phyloP scores from a whole-genome alignment of 2,888 invertebrate genomes.

The Meteorus colon region DNA sequence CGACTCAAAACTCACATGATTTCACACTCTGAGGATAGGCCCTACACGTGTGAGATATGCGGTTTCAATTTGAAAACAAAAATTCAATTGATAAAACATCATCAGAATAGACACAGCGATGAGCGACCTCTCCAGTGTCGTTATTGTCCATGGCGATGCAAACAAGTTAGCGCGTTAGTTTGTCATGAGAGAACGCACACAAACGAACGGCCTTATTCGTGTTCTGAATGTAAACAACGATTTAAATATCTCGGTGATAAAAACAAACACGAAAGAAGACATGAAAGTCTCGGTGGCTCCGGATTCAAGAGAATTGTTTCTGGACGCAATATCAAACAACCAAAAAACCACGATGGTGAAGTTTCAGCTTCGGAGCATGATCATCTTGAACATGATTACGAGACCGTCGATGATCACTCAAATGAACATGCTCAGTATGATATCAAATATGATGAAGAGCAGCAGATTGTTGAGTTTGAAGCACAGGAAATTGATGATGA shows the following conservation, averaged over 20 bases:
- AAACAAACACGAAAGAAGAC: conserved; percentile 70
- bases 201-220: conserved; percentile 70
- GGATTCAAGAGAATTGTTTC: conserved; percentile 70
- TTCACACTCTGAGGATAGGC: conserved; percentile 70
- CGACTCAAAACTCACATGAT: conserved; percentile 71
- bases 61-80: conserved; percentile 71
- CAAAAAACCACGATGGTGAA: conserved; percentile 43
- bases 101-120: conserved; percentile 70
- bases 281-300: conserved; percentile 69
- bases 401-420: conserved; percentile 44
- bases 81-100: conserved; percentile 70
- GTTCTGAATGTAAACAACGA: conserved; percentile 68
- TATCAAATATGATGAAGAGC: conserved; percentile 49
- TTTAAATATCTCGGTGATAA: conserved; percentile 72
- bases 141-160: conserved; percentile 70
- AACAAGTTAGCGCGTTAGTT: conserved; percentile 71
- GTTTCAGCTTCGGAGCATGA: conserved; percentile 64
- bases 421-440: conserved; percentile 50
- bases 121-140: conserved; percentile 69
- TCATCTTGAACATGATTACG: conserved; percentile 52
- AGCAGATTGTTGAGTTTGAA: conserved; percentile 59
- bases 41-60: conserved; percentile 68
- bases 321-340: conserved; percentile 63
- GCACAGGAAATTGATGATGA: conserved; percentile 26
- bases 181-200: conserved; percentile 72